Conservation (phyloP, 2,797 vertebrate genomes). For the Labeo calbasu region DNA sequence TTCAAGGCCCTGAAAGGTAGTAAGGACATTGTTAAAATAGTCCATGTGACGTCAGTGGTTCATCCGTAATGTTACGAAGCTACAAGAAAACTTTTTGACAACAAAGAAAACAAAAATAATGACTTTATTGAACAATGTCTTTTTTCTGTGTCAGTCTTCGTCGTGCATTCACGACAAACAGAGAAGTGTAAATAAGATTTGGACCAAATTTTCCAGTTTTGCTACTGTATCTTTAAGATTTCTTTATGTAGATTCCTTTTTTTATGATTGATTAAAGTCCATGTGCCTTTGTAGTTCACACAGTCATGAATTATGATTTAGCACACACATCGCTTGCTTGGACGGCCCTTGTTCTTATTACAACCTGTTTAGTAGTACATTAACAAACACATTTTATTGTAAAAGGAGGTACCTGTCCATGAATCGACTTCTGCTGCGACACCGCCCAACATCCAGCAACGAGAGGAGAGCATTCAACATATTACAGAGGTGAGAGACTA, state of each 20-base stretch:
- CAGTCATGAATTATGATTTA: not conserved
- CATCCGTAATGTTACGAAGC: too few species aligned
- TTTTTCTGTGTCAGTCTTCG: too few species aligned
- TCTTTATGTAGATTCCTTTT: not conserved
- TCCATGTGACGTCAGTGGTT: too few species aligned
- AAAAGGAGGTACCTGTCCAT: slow-evolving; percentile 1
- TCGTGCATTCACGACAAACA: too few species aligned
- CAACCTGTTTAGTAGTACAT: not conserved
- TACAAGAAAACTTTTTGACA: too few species aligned
- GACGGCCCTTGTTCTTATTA: not conserved
- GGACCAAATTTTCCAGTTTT: not conserved
- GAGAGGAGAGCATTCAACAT: not conserved
- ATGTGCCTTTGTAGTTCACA: not conserved
- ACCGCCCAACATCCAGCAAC: not conserved
- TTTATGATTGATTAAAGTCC: not conserved
- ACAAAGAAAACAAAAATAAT: too few species aligned
- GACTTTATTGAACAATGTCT: too few species aligned
- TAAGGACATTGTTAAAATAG: too few species aligned
- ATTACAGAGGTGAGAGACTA: slow-evolving; percentile 17
- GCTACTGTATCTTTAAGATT: not conserved
- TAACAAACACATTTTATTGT: slow-evolving; percentile 61
- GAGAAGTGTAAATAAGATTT: not conserved
- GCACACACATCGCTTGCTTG: not conserved
- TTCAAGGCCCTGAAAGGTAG: too few species aligned
- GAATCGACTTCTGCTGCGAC: not conserved